These are phyloP conservation scores for Tinamus guttatus DNA, from an alignment of 2,113 vertebrate genomes.

Conservation along the genomic window DNA sequence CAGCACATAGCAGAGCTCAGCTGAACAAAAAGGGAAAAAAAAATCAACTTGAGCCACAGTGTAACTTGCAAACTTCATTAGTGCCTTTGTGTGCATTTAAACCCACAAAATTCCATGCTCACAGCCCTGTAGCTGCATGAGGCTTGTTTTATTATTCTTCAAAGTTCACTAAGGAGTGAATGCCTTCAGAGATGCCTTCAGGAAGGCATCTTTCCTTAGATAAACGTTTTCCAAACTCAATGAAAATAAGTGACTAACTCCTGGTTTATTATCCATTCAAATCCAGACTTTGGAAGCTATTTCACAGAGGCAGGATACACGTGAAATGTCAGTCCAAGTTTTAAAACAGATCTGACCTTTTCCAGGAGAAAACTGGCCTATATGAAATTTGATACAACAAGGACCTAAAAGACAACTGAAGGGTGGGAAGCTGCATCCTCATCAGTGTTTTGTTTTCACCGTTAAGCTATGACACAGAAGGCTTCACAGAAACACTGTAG, in stretches of 20 bases:
- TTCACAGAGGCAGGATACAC: not conserved
- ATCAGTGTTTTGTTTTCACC: not conserved
- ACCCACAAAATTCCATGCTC: not conserved
- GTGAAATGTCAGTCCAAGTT: not conserved
- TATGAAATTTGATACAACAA: not conserved
- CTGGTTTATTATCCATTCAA: not conserved
- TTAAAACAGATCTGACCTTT: not conserved
- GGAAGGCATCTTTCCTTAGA: not conserved
- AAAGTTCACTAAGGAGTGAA: not conserved
- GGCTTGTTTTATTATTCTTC: not conserved
- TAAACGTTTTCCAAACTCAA: not conserved
- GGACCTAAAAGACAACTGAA: not conserved
- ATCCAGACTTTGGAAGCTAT: not conserved
- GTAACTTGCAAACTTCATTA: not conserved
- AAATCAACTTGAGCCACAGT: not conserved
- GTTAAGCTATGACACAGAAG: not conserved
- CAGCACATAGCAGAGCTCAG: not conserved
- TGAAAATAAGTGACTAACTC: not conserved
- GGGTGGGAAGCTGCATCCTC: not conserved
- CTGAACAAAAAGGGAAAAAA: not conserved
- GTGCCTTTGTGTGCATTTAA: not conserved
- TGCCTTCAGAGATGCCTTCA: fast-evolving
- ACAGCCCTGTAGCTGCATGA: not conserved
- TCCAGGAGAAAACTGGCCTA: not conserved
- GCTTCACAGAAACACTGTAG: not conserved